Percentiles rank a stretch among this genome's conserved stretches.
These are phyloP conservation scores for Copidosoma floridanum DNA, from an alignment of 1,140 invertebrate genomes.

Conservation along the genomic window DNA sequence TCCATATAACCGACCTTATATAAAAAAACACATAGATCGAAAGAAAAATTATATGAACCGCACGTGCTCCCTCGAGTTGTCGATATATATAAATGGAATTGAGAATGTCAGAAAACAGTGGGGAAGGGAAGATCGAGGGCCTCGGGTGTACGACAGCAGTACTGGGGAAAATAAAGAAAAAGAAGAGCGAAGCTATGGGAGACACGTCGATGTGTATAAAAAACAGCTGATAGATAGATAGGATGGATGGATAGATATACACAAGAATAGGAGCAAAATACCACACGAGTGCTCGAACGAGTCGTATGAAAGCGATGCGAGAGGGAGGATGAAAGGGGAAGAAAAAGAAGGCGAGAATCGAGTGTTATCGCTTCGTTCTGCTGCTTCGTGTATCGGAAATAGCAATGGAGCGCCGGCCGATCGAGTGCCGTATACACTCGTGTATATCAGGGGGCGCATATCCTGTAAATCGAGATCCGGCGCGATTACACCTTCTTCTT, in stretches of 20 bases:
- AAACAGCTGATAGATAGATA: not conserved
- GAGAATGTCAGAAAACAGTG: no score
- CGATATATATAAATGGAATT: no score
- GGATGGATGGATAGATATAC: not conserved
- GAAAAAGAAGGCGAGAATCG: not conserved
- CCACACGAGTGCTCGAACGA: not conserved
- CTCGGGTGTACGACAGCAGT: no score
- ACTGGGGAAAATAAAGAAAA: not conserved
- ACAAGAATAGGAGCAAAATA: conserved; percentile 4
- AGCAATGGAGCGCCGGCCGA: not conserved
- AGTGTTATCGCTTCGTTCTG: conserved; percentile 10
- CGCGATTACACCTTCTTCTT: no score
- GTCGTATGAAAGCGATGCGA: not conserved
- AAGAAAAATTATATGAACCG: no score
- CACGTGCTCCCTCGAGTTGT: no score
- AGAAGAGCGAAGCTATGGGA: not conserved
- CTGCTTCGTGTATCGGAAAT: conserved; percentile 11
- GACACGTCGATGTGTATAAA: not conserved
- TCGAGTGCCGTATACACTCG: no score
- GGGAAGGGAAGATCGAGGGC: no score
- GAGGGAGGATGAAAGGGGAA: conserved; percentile 5
- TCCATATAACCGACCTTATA: no score
- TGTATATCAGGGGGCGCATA: no score
- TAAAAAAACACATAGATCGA: no score
- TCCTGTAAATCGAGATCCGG: no score